Percentiles rank a stretch among this genome's conserved stretches.
phyloP scores from a whole-genome alignment of 2,113 vertebrate genomes.

The Terrapene triunguis region DNA sequence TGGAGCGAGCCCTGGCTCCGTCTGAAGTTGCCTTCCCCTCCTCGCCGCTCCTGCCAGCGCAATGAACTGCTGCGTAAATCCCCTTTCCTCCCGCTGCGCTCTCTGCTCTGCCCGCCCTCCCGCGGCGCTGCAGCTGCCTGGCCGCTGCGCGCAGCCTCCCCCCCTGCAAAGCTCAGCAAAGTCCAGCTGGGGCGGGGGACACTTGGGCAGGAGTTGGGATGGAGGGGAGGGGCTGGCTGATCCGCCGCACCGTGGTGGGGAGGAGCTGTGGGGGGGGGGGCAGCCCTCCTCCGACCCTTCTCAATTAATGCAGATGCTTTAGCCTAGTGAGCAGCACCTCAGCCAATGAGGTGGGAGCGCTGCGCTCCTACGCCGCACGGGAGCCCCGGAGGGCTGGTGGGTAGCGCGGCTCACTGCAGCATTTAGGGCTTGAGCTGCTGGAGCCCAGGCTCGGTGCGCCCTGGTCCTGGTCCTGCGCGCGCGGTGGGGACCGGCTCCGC shows the following conservation, averaged over 20 bases:
- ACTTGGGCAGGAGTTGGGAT: conserved; percentile 2
- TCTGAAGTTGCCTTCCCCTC: background rate
- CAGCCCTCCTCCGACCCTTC: background rate
- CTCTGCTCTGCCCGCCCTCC: background rate
- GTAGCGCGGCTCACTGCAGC: background rate
- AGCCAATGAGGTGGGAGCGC: conserved; percentile 22
- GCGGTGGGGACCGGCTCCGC: background rate
- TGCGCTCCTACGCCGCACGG: background rate
- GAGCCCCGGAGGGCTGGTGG: conserved; percentile 3
- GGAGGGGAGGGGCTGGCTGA: conserved; percentile 31
- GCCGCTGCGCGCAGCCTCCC: background rate
- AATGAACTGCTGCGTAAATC: background rate
- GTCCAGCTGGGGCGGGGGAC: background rate
- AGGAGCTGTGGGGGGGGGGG: background rate
- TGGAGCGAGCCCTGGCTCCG: background rate
- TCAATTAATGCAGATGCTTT: conserved; percentile 5
- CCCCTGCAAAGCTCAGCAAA: background rate
- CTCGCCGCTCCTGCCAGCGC: too few species aligned
- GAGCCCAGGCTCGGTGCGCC: background rate
- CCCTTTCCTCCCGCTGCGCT: background rate
- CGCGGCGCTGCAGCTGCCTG: background rate
- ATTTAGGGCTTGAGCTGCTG: background rate
- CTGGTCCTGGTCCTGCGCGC: background rate
- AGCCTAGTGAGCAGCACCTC: background rate
- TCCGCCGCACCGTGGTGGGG: background rate